Conservation (phyloP, 2,888 invertebrate species). For the Agelastica alni region DNA sequence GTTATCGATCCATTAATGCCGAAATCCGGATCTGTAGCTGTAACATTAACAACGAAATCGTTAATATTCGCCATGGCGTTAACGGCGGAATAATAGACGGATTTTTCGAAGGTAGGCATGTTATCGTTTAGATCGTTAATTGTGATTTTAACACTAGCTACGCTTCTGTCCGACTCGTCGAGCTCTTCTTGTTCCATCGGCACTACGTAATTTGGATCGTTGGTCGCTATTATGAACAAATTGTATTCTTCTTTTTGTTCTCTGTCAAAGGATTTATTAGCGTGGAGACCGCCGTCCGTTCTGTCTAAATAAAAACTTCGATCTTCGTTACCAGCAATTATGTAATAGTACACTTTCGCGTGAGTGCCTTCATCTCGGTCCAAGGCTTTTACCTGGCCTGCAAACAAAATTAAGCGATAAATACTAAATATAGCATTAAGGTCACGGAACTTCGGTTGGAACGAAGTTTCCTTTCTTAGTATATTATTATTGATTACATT, state of each 20-base stretch:
- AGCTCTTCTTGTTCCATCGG: constrained; percentile 58
- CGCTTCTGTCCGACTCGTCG: constrained; percentile 65
- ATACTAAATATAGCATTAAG: too few relatives aligned
- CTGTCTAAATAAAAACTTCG: constrained; percentile 79
- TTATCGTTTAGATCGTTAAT: constrained; percentile 87
- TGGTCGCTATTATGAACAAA: constrained; percentile 80
- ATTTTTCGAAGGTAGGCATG: constrained; percentile 63
- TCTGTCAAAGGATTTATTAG: constrained; percentile 81
- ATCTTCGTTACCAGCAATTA: constrained; percentile 77
- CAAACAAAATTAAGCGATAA: too few relatives aligned
- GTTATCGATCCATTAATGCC: constrained; percentile 81
- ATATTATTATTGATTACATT: too few relatives aligned
- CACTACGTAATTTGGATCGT: constrained; percentile 75
- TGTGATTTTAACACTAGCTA: constrained; percentile 72
- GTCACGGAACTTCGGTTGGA: too few relatives aligned
- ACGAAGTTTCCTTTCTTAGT: too few relatives aligned
- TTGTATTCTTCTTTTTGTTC: constrained; percentile 76
- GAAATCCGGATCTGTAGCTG: constrained; percentile 81
- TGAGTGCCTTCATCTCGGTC: constrained; percentile 81
- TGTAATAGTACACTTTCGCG: constrained; percentile 82
- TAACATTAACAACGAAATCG: constrained; percentile 73
- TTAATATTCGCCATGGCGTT: constrained; percentile 78
- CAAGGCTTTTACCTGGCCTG: constrained; percentile 71
- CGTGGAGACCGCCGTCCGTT: constrained; percentile 77
- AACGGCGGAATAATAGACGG: constrained; percentile 62